phyloP scores from a whole-genome alignment of 2,797 vertebrate genomes.

The Melanotaenia maccullochi region DNA sequence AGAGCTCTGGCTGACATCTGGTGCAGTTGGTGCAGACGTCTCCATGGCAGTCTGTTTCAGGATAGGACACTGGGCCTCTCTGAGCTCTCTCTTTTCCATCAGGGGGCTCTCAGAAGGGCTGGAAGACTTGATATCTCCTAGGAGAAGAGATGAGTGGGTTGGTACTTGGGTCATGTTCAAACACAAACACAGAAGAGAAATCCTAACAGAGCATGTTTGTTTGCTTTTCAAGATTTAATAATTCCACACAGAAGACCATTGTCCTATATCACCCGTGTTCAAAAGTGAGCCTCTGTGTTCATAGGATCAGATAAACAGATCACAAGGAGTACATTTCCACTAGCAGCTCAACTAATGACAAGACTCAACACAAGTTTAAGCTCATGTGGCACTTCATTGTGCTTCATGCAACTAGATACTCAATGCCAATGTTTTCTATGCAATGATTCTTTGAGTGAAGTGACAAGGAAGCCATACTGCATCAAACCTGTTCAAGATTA shows the following conservation, averaged over 20 bases:
- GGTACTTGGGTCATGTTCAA: conserved; percentile 28
- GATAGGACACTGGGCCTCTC: conserved; percentile 78
- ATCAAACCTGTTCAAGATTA: conserved; percentile 21
- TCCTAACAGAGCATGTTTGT: conserved; percentile 20
- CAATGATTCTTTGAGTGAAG: neutral
- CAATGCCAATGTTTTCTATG: conserved; percentile 24
- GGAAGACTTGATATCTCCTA: conserved; percentile 89
- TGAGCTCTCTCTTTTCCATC: conserved; percentile 88
- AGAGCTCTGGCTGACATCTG: conserved; percentile 46
- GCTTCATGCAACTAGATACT: conserved; percentile 36
- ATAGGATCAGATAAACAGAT: conserved; percentile 58
- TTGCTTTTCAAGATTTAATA: conserved; percentile 15
- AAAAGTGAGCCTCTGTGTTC: conserved; percentile 28
- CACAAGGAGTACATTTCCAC: conserved; percentile 38
- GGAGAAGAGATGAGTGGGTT: conserved; percentile 31
- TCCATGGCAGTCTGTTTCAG: conserved; percentile 88
- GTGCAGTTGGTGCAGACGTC: conserved; percentile 27
- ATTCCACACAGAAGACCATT: conserved; percentile 43
- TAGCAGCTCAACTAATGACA: conserved; percentile 27
- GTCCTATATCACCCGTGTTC: conserved; percentile 22
- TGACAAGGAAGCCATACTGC: conserved; percentile 15
- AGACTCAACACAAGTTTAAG: conserved; percentile 9
- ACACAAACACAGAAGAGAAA: conserved; percentile 44
- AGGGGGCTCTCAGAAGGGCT: conserved; percentile 95
- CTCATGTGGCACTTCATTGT: conserved; percentile 40